Evolutionary conservation across 2,113 vertebrate genomes (phyloP).

Genomic region (rabbit (Oryctolagus cuniculus)): mOryCun1.1 NC_091440.1:41778001-41778500

Average conservation of each 20-base stretch:
- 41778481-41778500: constrained; percentile 64
- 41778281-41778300: neutral
- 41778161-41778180: neutral
- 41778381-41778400: constrained; percentile 48
- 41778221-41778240: neutral
- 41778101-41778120: neutral
- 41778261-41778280: neutral
- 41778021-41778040: no score
- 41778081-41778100: neutral
- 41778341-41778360: constrained; percentile 57
- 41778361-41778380: constrained; percentile 57
- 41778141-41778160: neutral
- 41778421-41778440: constrained; percentile 71
- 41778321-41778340: neutral
- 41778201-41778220: neutral
- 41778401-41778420: constrained; percentile 60
- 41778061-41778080: neutral
- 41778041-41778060: neutral
- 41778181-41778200: neutral
- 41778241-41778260: constrained; percentile 26
- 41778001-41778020: no score
- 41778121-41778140: neutral
- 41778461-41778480: constrained; percentile 74
- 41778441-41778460: constrained; percentile 82
- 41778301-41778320: neutral